Base-by-base conservation (phyloP, 2,888 invertebrate species). In the Hemaris fuciformis region DNA sequence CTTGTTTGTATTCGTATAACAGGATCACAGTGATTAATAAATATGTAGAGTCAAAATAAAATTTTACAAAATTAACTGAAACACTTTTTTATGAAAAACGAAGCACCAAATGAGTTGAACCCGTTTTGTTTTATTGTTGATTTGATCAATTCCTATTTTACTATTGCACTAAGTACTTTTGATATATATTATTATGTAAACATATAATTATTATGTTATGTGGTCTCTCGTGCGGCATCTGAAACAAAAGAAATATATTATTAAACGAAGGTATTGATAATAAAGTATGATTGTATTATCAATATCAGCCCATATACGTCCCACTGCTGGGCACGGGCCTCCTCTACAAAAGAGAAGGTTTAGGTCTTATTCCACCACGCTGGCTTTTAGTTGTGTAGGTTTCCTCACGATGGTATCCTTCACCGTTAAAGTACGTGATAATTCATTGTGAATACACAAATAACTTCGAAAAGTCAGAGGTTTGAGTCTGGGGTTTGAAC, bases 81-180 rank as follows among this genome's bases (percentile, higher is more conserved):
- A 59, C 23, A 59, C 56, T 48, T 62, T 64, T 63, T 62, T 59
- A 48, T 59, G 61, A 66, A 60, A 43, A 56, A 69, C 74, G 20
- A 58, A 62, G 69, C 71, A 73, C 73, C 53, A 27, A 31, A 18
- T 72, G 68, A 67, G 76, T 81, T 78, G 75, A 76, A 77, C 72
- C 72, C 73, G 74, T 76, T 76, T 74, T 65, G 68, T 73, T 67
- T 67, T 71, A n/a, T 72, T 68, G 72, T 73, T 67, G 74, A 79
- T 77, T 65, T 64, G 73, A 77, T 75, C 70, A 66, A 67, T 65
- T 63, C 69, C 73, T 73, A 69, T 69, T 68, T 72, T 75, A 73
- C 68, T 81, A 87, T 87, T 87, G 87, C 86, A 87, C 86, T 85
- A 75, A 64, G 79, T 84, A 83, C 78, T 67, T 71, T 69, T 65